phyloP scores from a whole-genome alignment of 2,113 vertebrate genomes.

The Prunella himalayana region DNA sequence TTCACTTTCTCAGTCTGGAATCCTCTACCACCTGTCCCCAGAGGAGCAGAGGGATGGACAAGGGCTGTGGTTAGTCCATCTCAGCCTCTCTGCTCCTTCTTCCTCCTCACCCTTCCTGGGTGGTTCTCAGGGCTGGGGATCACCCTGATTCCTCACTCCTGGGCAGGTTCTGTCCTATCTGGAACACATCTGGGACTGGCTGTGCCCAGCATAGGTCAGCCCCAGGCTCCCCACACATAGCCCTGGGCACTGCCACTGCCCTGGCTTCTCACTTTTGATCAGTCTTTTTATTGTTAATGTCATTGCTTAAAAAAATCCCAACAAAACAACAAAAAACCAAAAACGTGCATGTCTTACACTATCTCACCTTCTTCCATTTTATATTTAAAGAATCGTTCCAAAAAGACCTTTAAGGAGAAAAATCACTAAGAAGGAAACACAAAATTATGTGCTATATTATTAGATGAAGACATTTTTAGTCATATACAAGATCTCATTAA shows the following conservation, averaged over 20 bases:
- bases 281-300: neutral
- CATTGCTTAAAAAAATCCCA: neutral
- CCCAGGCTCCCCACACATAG: neutral
- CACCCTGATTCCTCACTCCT: no score
- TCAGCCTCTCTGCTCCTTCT: no score
- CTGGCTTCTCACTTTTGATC: neutral
- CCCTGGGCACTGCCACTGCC: neutral
- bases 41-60: no score
- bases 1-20: no score
- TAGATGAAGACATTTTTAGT: neutral
- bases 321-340: neutral
- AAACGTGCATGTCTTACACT: neutral
- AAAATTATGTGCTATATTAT: neutral
- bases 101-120: no score
- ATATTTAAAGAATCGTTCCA: neutral
- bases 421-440: neutral
- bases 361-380: neutral
- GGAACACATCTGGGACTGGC: neutral
- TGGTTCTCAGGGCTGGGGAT: no score
- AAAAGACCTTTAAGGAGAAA: neutral
- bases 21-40: no score
- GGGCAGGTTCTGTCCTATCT: neutral
- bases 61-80: no score
- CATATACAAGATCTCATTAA: neutral
- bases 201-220: rapidly evolving